Base-by-base conservation (phyloP, 2,888 invertebrate genomes). In the Stramonita haemastoma region DNA sequence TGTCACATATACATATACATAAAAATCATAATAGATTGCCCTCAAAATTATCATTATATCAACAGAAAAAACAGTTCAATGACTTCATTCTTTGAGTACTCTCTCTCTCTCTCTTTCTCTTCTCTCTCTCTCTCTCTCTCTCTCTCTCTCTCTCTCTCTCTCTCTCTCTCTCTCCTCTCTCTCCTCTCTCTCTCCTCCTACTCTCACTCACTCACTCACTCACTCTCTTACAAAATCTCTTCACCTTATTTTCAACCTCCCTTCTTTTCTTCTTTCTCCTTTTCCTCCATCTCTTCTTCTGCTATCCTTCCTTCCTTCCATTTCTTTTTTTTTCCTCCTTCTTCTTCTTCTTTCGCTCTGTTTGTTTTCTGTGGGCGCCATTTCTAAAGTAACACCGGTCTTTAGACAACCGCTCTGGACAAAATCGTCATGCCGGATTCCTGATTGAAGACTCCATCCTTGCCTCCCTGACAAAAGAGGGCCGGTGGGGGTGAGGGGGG, bases 381-480 rank as follows among this genome's bases (percentile, higher is more conserved):
- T 84, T 56, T 84, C 29, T 84, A 84, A 84, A 57, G 84, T 29
- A 57, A 29, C 57, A 84, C 57, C 84, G 57, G 84, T 84, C 57
- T 84, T 15, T 29, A 57, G 57, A 84, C 57, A 84, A 84, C 56
- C 84, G 84, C 84, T 29, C 36, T 84, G 57, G 26, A 84, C 84
- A 84, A 84, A 84, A 57, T 84, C 84, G 15, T 57, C 15, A 86
- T 56, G 86, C 66, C 70, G 22, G 34, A 86, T 34, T 70, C 86
- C 86, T 86, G 86, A 66, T 56, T 34, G 66, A 66, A 86, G 66
- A 34, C 66, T 86, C 70, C 22, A 34, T 70, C 86, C 32, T 66
- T 22, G 66, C 34, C 66, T 32, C 79, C 15, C 13, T 56, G 46
- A 79, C 77, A 87, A 87, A 87, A 17, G 56, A 56, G 34, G 56